Percentiles rank a stretch among this genome's conserved stretches.
phyloP scores from a whole-genome alignment of 2,113 vertebrate genomes.

The Heterochromis multidens region DNA sequence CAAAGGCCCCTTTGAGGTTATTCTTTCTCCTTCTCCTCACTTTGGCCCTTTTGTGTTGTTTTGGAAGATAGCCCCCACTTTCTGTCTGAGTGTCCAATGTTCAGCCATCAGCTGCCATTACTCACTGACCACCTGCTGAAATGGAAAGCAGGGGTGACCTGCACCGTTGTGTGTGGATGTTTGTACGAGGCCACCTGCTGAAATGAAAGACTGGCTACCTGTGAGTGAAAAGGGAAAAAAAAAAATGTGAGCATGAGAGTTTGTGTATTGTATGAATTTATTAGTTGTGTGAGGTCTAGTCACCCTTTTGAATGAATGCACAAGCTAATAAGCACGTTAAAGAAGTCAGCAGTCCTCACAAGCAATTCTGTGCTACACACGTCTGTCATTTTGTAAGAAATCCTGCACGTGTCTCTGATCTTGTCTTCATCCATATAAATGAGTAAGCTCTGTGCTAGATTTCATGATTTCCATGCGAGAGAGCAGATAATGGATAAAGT shows the following conservation, averaged over 20 bases:
- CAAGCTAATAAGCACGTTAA: not conserved
- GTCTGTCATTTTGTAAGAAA: conserved; percentile 34
- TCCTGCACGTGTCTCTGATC: conserved; percentile 39
- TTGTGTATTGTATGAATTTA: not conserved
- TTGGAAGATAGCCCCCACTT: conserved; percentile 49
- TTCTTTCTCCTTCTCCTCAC: not conserved
- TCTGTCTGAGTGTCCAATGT: conserved; percentile 41
- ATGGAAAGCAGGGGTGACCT: conserved; percentile 53
- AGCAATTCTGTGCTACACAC: not conserved
- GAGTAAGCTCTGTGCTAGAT: conserved; percentile 33
- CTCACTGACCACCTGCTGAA: conserved; percentile 57
- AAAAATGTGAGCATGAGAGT: not conserved
- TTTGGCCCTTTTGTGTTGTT: conserved; percentile 34
- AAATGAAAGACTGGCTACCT: conserved; percentile 48
- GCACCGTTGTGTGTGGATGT: conserved; percentile 5
- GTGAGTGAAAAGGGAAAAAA: conserved; percentile 2
- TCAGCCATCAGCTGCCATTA: conserved; percentile 53
- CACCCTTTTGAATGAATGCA: not conserved
- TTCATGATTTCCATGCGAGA: conserved; percentile 55
- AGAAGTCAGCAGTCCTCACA: not conserved
- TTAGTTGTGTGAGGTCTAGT: not conserved
- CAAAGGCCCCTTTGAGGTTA: conserved; percentile 31
- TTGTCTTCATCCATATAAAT: conserved; percentile 59
- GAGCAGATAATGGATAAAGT: conserved; percentile 53
- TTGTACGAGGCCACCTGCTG: conserved; percentile 53